Evolutionary conservation across 2,113 vertebrate species (phyloP), one percentile per base, ranked within the genome.

Genomic region (Okapia johnstoni): DNA sequence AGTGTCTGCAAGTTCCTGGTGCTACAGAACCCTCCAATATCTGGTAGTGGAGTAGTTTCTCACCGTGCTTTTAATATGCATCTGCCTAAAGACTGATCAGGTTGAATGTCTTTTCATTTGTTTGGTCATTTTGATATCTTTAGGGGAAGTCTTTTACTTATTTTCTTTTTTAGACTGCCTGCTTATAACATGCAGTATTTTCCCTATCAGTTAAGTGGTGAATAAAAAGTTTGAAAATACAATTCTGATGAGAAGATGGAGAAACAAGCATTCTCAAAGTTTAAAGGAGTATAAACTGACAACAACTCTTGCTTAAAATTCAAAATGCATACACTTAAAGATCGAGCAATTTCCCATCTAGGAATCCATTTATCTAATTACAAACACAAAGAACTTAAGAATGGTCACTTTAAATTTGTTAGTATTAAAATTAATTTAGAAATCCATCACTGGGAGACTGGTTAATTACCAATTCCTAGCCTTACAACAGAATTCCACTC

Each of bases 351-450:
- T 79, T 11, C 5, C 2, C 17, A 91, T 63, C 8, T 79, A 96
- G 50, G 10, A 96, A 95, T 87, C 40, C 54, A 90, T 23, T 60
- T 21, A 46, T 16, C 54, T 36, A 76, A 40, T 83, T 91, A 52
- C 33, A 96, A 96, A 88, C 17, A 94, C 30, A 77, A 89, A 85
- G 5, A 81, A 93, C 63, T 94, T 85, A 61, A 80, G 28, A 81
- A n/a, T 2, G 3, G 2, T 40, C 85, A 83, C 6, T 13, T 46
- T 54, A 93, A 28, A 90, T 76, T 57, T 77, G 70, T 92, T 52
- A 76, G 48, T 89, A 52, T 52, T 54, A 83, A 12, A 94, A 79
- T 66, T 90, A 84, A 92, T 10, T 85, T 61, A 80, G 17, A 89
- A 96, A 88, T 48, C 23, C 46, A 88, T 61, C 43, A 85, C 28